A percentile compares a stretch with the other conserved stretches of the same genome.
These are phyloP conservation scores for Drosophila koepferae DNA, from an alignment of 2,888 invertebrate species.

Conservation along the genomic window DNA sequence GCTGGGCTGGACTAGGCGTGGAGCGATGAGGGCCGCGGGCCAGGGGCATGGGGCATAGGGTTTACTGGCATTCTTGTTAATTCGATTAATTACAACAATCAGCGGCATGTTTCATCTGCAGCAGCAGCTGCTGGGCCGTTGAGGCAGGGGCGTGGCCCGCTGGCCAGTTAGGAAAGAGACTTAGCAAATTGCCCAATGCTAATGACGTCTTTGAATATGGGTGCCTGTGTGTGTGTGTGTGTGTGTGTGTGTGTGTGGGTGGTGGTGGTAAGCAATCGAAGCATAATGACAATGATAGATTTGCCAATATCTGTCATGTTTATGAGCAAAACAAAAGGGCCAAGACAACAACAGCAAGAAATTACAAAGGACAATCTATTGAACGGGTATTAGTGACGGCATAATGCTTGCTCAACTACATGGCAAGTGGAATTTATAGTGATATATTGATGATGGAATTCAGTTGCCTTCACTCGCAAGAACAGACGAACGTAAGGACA, in stretches of 20 bases:
- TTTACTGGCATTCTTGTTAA: conserved; percentile 74
- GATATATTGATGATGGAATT: background rate
- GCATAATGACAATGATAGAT: conserved; percentile 85
- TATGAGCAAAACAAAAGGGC: conserved; percentile 72
- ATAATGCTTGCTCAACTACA: background rate
- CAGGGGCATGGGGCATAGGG: conserved; percentile 3
- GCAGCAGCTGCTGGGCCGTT: conserved; percentile 35
- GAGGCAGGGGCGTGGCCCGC: conserved; percentile 16
- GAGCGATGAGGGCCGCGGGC: background rate
- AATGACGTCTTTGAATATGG: conserved; percentile 56
- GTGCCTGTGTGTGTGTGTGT: conserved; percentile 2
- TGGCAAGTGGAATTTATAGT: background rate
- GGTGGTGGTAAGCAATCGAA: conserved; percentile 80
- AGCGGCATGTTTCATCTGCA: conserved; percentile 80
- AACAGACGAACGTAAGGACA: background rate
- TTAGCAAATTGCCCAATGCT: conserved; percentile 77
- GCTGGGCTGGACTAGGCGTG: background rate
- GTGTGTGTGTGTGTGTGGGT: conserved; percentile 10
- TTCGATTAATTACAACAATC: conserved; percentile 85
- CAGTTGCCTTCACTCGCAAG: no score
- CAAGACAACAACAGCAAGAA: conserved; percentile 1
- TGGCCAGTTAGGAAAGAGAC: conserved; percentile 41
- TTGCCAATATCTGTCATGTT: conserved; percentile 85
- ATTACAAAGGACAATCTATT: no score
- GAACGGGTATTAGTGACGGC: background rate